Conservation (phyloP, 2,888 invertebrate species). For the Drosophila niveifrons region DNA sequence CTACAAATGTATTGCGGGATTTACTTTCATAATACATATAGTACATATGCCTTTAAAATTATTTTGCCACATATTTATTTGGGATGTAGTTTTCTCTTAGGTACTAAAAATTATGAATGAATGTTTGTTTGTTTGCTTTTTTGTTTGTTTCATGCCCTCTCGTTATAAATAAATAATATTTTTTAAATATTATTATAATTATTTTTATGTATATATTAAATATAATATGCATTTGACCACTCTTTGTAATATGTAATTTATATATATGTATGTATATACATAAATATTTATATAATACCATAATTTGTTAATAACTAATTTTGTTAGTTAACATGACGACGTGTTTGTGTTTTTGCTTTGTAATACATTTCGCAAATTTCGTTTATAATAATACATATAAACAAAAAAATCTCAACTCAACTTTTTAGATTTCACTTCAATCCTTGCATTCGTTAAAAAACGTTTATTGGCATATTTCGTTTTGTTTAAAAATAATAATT, state of each 20-base stretch:
- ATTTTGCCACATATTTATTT: constrained; percentile 74
- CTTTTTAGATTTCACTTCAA: constrained; percentile 65
- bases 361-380: constrained; percentile 69
- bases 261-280: constrained; percentile 24
- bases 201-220: constrained; percentile 63
- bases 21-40: constrained; percentile 7
- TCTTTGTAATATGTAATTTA: constrained; percentile 30
- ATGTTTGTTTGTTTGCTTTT: constrained; percentile 25
- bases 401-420: constrained; percentile 56
- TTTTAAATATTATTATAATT: constrained; percentile 70
- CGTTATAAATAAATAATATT: constrained; percentile 64
- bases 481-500: constrained; percentile 53
- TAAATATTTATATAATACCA: constrained; percentile 50
- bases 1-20: constrained; percentile 66
- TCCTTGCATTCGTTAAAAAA: constrained; percentile 31
- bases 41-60: constrained; percentile 61
- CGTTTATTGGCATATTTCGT: constrained; percentile 43
- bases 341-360: constrained; percentile 78
- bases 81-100: constrained; percentile 50
- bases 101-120: constrained; percentile 44
- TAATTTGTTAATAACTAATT: constrained; percentile 69
- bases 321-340: constrained; percentile 84
- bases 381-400: constrained; percentile 49
- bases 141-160: constrained; percentile 39
- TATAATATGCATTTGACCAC: constrained; percentile 67